Base-by-base conservation (phyloP, 2,888 invertebrate species). In the Eupithecia inturbata region DNA sequence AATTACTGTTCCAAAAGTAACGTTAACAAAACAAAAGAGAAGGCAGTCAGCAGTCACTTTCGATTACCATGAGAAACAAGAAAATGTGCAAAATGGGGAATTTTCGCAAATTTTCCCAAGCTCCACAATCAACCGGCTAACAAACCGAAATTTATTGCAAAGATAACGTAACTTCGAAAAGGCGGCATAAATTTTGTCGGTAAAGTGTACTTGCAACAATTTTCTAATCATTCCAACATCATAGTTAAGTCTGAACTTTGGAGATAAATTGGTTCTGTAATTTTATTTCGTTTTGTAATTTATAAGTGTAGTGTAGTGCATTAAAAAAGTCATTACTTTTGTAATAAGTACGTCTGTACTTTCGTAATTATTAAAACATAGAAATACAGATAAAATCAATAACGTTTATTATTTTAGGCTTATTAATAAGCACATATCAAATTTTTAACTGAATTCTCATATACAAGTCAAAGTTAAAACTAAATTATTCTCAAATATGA, bases 91-190 rank as follows among this genome's bases (percentile, higher is more conserved):
- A 77, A 77, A 76, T 74, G 74, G 72, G 72, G 76, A 72, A 82
- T 78, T 80, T 81, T 79, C 74, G 72, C 77, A 80, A 80, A 82
- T 77, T 81, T 81, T 77, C 71, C 67, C 78, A 73, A 68, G 79
- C 74, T 64, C 82, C 82, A 82, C 85, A 87, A 88, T 85, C 83
- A 85, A 84, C 82, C 81, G 84, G 80, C 80, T 73, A 79, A 79
- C 80, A 89, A 92, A 92, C 87, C 89, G 84, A 86, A 91, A 93
- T 93, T 92, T 92, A 93, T 91, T 84, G 85, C 87, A 64, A 85
- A 87, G 92, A 92, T 91, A 93, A 90, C 88, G 82, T 82, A 89
- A 91, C 90, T 91, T 88, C 85, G 88, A 87, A 89, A 87, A 89
- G 91, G 88, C 85, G 88, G 89, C 87, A 89, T 91, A 91, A 90